Evolutionary conservation across 2,797 vertebrate genomes (phyloP), one percentile per base, ranked within the genome.

Genomic region (Smutsia temminckii): DNA sequence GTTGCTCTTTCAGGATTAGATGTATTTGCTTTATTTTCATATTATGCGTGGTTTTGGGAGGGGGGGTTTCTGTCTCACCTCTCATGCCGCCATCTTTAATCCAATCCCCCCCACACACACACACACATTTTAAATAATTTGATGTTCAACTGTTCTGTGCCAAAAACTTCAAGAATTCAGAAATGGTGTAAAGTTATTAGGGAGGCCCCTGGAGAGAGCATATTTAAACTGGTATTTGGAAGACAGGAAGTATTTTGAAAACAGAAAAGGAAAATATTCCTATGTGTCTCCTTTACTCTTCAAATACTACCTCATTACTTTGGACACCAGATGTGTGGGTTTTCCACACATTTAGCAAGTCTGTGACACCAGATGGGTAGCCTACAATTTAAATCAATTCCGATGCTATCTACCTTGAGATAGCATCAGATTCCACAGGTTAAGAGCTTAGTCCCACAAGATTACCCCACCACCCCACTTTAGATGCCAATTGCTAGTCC

Each of bases 111-210:
- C n/a, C n/a, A n/a, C 46, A 46, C 46, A 46, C 46, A 46, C 11
- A 71, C 3, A 68, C 21, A 20, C 3, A 10, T 77, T 40, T 23
- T 85, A 92, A 63, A 92, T 74, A 75, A 85, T 46, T 59, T 81
- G 40, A 83, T 7, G 5, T 27, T 61, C 49, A 64, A 75, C 25
- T 77, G 27, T 57, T 75, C 71, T 78, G 66, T 87, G 78, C 49
- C 63, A 96, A 80, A 75, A 93, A 77, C 74, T 79, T 83, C 11
- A 66, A 94, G 85, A 91, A 92, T 88, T 95, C 55, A 93, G 84
- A 89, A 94, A 64, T 63, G 27, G 5, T 17, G 3, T 66, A 18
- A 93, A 55, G 25, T 37, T 6, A 23, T 14, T 51, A 53, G 34
- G 29, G 42, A 84, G 12, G 6, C 8, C 11, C 53, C 53, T n/a